Conservation (phyloP, 37 sponge, comb jelly and placozoan genomes). For the Halichondria panicea region DNA sequence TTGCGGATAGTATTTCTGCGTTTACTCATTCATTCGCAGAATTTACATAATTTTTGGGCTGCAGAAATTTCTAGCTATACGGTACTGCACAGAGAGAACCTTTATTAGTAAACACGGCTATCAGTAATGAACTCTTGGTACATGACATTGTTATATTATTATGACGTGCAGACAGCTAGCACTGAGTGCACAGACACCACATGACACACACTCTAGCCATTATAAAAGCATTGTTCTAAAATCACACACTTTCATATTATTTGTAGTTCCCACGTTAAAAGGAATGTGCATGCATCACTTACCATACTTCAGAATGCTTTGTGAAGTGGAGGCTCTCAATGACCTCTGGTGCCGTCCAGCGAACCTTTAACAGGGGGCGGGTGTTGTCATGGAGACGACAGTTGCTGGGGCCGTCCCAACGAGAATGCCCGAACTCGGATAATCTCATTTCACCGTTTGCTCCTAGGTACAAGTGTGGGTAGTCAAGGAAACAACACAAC, state of each 20-base stretch:
- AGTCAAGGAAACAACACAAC: conserved; percentile 58
- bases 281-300: conserved; percentile 5
- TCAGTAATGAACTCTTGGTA: no score
- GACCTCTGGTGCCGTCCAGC: conserved; percentile 91
- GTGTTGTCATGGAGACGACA: conserved; percentile 17
- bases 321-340: conserved; percentile 30
- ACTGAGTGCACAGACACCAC: neutral
- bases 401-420: conserved; percentile 33
- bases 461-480: conserved; percentile 49
- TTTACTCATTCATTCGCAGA: no score
- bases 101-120: no score
- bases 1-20: no score
- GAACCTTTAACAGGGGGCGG: conserved; percentile 14
- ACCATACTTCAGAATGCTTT: conserved; percentile 85
- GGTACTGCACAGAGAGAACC: no score
- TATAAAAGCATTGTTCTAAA: neutral
- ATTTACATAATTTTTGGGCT: no score
- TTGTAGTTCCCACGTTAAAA: neutral
- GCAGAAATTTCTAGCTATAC: no score
- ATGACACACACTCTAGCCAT: neutral
- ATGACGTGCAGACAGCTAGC: no score
- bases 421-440: conserved; percentile 74
- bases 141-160: no score
- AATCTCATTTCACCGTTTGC: conserved; percentile 52
- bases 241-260: neutral